A percentile compares a stretch with the other conserved stretches of the same genome.
Conservation (phyloP, 2,888 invertebrate genomes). For the Erebia palarica region DNA sequence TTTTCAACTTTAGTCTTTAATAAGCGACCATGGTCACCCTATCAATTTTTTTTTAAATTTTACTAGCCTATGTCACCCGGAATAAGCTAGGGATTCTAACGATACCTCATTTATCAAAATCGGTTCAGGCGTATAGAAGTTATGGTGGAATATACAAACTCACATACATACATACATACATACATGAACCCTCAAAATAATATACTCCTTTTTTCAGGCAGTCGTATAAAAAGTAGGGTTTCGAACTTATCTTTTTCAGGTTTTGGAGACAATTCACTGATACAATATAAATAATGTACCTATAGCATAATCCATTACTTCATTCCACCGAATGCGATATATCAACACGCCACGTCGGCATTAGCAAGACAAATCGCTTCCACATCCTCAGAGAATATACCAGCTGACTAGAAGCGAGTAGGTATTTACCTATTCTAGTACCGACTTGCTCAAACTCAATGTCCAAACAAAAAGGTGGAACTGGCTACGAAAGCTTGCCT, state of each 20-base stretch:
- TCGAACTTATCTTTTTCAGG: background rate
- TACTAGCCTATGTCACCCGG: no score
- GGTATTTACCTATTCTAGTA: background rate
- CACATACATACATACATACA: no score
- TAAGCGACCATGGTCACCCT: no score
- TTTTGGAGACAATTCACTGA: constrained; percentile 1
- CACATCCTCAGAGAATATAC: constrained; percentile 14
- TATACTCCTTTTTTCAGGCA: no score
- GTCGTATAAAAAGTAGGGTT: no score
- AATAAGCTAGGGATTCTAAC: no score
- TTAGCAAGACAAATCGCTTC: constrained; percentile 22
- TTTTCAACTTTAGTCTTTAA: no score
- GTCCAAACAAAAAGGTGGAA: background rate
- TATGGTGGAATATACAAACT: no score
- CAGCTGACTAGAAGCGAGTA: background rate
- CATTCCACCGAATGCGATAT: constrained; percentile 4
- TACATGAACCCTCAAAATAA: no score
- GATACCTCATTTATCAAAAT: no score
- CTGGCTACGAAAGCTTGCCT: background rate
- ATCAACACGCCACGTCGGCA: constrained; percentile 6
- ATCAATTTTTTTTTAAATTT: no score
- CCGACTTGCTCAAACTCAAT: background rate
- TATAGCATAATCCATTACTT: constrained; percentile 3
- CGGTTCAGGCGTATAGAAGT: no score
- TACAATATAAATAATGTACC: background rate